phyloP scores from a whole-genome alignment of 2,113 vertebrate genomes.

The Galeopterus variegatus region DNA sequence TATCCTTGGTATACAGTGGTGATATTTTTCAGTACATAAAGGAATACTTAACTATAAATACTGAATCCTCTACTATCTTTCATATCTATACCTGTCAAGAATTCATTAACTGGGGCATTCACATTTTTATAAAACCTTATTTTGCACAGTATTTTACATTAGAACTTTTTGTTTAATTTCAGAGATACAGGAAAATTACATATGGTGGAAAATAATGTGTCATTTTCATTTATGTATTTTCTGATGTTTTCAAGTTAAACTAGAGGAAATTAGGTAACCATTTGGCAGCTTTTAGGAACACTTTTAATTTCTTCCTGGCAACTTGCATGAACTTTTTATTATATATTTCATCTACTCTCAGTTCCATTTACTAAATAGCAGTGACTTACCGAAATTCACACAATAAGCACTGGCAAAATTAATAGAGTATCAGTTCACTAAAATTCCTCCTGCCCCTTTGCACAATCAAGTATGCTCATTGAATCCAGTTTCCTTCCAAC shows the following conservation, averaged over 20 bases:
- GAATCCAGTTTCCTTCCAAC: not conserved
- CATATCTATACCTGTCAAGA: not conserved
- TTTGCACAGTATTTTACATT: conserved; percentile 53
- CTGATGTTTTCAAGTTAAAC: conserved; percentile 51
- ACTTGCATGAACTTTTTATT: conserved; percentile 38
- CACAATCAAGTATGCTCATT: not conserved
- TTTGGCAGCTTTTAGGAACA: conserved; percentile 36
- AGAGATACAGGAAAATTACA: not conserved
- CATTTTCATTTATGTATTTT: conserved; percentile 29
- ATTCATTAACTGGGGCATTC: not conserved
- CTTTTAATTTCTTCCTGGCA: conserved; percentile 42
- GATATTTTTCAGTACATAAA: conserved; percentile 44
- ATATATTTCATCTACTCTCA: not conserved
- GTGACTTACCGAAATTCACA: not conserved
- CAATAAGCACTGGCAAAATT: conserved; percentile 23
- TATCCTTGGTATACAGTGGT: not conserved
- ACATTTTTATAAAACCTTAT: conserved; percentile 1
- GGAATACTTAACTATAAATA: conserved; percentile 28
- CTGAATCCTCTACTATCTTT: conserved; percentile 30
- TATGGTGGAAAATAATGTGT: conserved; percentile 9
- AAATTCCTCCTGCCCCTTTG: not conserved
- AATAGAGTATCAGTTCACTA: not conserved
- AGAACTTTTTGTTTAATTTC: conserved; percentile 12
- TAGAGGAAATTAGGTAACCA: conserved; percentile 53
- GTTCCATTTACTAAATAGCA: conserved; percentile 24